phyloP scores from a whole-genome alignment of 2,888 invertebrate species.

The Cybosia mesomella region DNA sequence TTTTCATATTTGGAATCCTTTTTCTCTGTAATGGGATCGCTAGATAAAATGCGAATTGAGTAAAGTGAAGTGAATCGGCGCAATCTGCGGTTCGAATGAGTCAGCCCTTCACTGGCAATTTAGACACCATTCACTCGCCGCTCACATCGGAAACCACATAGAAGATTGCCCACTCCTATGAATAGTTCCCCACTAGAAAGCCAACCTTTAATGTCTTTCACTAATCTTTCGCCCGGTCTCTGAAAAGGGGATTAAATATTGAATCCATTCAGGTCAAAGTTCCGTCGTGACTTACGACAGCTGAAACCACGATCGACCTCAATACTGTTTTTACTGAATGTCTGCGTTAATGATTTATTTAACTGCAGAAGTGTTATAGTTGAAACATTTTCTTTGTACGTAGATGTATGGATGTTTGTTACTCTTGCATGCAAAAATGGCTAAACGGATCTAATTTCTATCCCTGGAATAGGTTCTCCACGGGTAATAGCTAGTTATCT shows the following conservation, averaged over 20 bases:
- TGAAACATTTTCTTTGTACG: too few species aligned
- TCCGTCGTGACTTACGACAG: slow-evolving; percentile 38
- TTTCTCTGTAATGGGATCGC: slow-evolving; percentile 53
- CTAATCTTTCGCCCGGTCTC: slow-evolving; percentile 47
- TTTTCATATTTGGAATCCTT: slow-evolving; percentile 37
- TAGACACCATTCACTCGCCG: slow-evolving; percentile 75
- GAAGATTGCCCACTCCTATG: slow-evolving; percentile 71
- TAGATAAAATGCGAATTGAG: slow-evolving; percentile 61
- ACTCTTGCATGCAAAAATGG: too few species aligned
- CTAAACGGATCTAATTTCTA: too few species aligned
- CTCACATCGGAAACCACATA: slow-evolving; percentile 77
- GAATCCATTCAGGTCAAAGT: slow-evolving; percentile 41
- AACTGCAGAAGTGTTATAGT: background rate
- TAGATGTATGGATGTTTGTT: too few species aligned
- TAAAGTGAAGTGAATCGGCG: slow-evolving; percentile 74
- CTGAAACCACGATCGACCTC: slow-evolving; percentile 36
- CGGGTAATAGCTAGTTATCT: too few species aligned
- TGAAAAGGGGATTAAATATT: slow-evolving; percentile 53
- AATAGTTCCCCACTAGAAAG: slow-evolving; percentile 68
- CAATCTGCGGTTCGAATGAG: slow-evolving; percentile 73
- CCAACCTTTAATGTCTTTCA: slow-evolving; percentile 58
- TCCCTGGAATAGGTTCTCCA: too few species aligned
- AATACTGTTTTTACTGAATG: slow-evolving; percentile 37
- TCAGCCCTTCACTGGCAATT: slow-evolving; percentile 79
- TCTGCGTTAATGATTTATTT: slow-evolving; percentile 16